Evolutionary conservation across 2,113 vertebrate genomes (phyloP).

Genomic region (Nibea coibor): DNA sequence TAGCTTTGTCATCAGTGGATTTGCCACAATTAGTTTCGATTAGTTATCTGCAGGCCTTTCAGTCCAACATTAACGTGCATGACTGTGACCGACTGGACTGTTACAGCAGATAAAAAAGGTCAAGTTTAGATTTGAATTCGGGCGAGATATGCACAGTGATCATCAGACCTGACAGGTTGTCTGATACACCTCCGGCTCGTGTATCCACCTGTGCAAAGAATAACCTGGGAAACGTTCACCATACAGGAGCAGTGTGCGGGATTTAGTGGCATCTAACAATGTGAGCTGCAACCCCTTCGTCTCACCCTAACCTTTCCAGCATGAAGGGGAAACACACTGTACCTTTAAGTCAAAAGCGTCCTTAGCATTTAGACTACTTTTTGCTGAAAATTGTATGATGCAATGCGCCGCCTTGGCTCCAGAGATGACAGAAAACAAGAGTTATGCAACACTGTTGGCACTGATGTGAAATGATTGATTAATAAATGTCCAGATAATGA

Average conservation of each 20-base stretch:
- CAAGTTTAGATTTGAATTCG: conserved; percentile 3
- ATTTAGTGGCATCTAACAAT: too few species aligned
- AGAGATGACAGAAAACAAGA: not conserved
- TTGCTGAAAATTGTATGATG: not conserved
- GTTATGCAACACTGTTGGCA: conserved; percentile 20
- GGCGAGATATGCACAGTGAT: conserved; percentile 1
- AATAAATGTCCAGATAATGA: conserved; percentile 16
- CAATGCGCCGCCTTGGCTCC: not conserved
- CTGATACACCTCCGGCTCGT: not conserved
- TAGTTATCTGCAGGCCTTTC: not conserved
- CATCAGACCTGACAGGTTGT: not conserved
- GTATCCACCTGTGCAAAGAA: not conserved
- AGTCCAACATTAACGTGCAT: not conserved
- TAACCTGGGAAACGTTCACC: not conserved
- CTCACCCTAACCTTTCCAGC: too few species aligned
- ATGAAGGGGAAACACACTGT: too few species aligned
- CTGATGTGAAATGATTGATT: conserved; percentile 27
- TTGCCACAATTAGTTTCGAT: not conserved
- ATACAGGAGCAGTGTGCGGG: too few species aligned
- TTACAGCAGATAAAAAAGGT: not conserved
- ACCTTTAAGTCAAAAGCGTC: not conserved
- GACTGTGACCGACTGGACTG: not conserved
- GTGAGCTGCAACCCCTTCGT: too few species aligned
- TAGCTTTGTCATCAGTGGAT: not conserved
- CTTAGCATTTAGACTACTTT: not conserved